phyloP scores from a whole-genome alignment of 2,113 vertebrate species.

The Plecotus auritus region DNA sequence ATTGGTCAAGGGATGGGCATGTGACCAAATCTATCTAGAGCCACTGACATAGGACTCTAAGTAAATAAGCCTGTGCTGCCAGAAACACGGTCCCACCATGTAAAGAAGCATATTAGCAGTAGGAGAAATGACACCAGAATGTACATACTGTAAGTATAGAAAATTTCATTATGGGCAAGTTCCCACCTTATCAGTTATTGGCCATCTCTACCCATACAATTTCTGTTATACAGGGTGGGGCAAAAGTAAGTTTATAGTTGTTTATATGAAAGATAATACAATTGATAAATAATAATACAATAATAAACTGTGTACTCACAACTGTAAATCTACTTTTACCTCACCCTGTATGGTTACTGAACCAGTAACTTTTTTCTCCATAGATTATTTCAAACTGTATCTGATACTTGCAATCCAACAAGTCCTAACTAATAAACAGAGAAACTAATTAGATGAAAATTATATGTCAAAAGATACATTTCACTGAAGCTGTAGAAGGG shows the following conservation, averaged over 20 bases:
- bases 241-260: neutral
- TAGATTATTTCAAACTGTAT: neutral
- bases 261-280: neutral
- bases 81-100: neutral
- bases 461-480: neutral
- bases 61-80: neutral
- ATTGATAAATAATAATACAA: neutral
- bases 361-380: neutral
- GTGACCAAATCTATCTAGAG: neutral
- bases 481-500: neutral
- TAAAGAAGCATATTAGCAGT: neutral
- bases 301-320: neutral
- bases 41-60: neutral
- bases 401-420: neutral
- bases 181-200: neutral
- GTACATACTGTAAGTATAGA: neutral
- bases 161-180: neutral
- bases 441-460: neutral
- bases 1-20: neutral
- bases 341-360: neutral
- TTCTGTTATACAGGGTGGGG: neutral
- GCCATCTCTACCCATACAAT: neutral
- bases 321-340: neutral
- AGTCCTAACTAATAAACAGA: conserved; percentile 1
- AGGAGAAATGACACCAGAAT: neutral